phyloP scores from a whole-genome alignment of 2,797 vertebrate species.

The Hafferia zeledoni region DNA sequence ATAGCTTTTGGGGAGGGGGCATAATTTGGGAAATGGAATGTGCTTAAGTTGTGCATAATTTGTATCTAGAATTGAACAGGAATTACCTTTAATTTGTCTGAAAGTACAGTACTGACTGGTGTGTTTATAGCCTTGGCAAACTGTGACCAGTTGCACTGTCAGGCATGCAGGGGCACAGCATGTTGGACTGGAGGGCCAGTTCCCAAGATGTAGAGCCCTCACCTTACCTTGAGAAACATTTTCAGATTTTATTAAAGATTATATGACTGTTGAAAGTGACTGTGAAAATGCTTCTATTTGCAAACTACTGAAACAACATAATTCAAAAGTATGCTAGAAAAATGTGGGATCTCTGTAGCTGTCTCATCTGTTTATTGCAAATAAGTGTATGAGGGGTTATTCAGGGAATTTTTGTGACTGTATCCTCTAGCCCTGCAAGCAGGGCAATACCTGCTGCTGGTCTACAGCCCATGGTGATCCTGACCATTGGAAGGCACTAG shows the following conservation, averaged over 20 bases:
- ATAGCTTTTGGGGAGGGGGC: neutral
- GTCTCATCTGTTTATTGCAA: neutral
- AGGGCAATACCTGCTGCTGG: neutral
- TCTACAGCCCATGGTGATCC: accelerated
- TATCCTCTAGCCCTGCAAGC: neutral
- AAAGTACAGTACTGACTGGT: neutral
- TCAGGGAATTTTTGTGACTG: neutral
- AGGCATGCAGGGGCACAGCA: neutral
- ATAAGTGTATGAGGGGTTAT: neutral
- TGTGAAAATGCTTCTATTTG: neutral
- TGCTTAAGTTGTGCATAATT: neutral
- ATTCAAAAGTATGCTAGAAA: neutral
- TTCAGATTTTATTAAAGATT: neutral
- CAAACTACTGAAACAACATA: neutral
- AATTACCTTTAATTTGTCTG: neutral
- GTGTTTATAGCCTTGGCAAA: neutral
- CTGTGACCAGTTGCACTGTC: neutral
- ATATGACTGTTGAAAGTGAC: neutral
- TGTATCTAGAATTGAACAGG: neutral
- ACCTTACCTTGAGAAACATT: neutral
- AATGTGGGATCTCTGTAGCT: neutral
- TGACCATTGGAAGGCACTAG: neutral
- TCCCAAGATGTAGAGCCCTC: neutral
- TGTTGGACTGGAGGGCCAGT: neutral
- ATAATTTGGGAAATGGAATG: neutral